A percentile compares a stretch with the other conserved stretches of the same genome.
These are phyloP conservation scores for Arctopsyche grandis DNA, from an alignment of 1,140 invertebrate species.

Conservation along the genomic window DNA sequence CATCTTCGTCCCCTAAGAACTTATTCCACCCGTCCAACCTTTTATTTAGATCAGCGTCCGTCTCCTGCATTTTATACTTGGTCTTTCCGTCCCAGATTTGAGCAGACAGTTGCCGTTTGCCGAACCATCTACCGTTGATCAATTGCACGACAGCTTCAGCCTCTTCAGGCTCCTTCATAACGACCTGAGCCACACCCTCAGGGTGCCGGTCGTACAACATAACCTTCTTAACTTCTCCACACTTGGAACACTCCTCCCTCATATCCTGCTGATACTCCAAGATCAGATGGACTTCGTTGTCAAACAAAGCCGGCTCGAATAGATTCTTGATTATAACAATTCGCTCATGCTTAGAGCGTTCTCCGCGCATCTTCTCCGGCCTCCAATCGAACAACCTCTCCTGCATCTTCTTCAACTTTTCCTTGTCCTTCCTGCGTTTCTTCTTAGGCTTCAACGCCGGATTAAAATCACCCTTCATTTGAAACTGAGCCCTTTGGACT, in stretches of 20 bases:
- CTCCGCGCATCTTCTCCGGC: slow-evolving; percentile 88
- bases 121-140: slow-evolving; percentile 94
- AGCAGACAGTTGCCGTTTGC: slow-evolving; percentile 83
- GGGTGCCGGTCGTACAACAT: slow-evolving; percentile 93
- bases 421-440: slow-evolving; percentile 88
- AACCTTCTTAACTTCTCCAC: slow-evolving; percentile 93
- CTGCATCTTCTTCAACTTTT: slow-evolving; percentile 92
- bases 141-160: slow-evolving; percentile 90
- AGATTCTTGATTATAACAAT: slow-evolving; percentile 95
- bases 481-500: slow-evolving; percentile 94
- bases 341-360: slow-evolving; percentile 87
- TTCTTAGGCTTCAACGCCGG: slow-evolving; percentile 93
- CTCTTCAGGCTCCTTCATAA: slow-evolving; percentile 89
- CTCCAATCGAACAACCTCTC: slow-evolving; percentile 97
- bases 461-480: slow-evolving; percentile 95
- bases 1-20: slow-evolving; percentile 76
- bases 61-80: slow-evolving; percentile 92
- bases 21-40: slow-evolving; percentile 90
- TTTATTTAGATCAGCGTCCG: slow-evolving; percentile 85
- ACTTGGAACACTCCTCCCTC: slow-evolving; percentile 89
- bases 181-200: slow-evolving; percentile 93
- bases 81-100: slow-evolving; percentile 96
- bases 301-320: slow-evolving; percentile 91
- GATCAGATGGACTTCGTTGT: slow-evolving; percentile 87
- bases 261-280: slow-evolving; percentile 93